Base-by-base conservation (phyloP, 2,113 vertebrate species). In the Zapornia atra region DNA sequence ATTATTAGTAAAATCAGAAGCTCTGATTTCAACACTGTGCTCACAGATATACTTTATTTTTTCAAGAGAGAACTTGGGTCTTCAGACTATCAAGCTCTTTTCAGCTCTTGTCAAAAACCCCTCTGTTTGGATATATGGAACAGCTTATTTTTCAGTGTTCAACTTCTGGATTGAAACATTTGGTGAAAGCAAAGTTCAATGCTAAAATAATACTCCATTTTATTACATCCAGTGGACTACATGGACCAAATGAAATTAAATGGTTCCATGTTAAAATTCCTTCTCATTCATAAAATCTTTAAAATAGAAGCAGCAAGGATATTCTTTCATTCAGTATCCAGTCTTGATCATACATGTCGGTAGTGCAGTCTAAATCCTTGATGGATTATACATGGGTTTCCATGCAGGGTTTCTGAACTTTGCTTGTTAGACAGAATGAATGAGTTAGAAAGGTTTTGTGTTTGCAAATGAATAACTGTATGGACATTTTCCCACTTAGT, bases 401-500 rank as follows among this genome's bases (percentile, higher is more conserved):
- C 44, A 0, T 60, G 11, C 12, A 12, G 57, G 21, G 2, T 59
- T 93, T 61, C 25, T 90, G 70, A 86, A 33, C 9, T 9, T 65
- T 36, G 12, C 31, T 51, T 76, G 38, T 64, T 31, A 79, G 33
- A 91, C n/a, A 77, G 57, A 19, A 75, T 24, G 18, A 86, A 46
- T 48, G 40, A 46, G 42, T 25, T 77, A 3, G 40, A 13, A 72
- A 84, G 19, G 17, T 56, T 87, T 80, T 84, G 17, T 84, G 34
- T 72, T 87, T 40, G 31, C 33, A 83, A 84, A n/a, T 65, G 21
- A 24, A 24, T 36, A 70, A 92, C 51, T 65, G n/a, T 48, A 4
- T 54, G 59, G 46, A 8, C 31, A 5, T 83, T 95, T 84, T 33
- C 64, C 59, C 11, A 19, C 61, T 42, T 80, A 99, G 99, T 99